These are phyloP conservation scores for Cecidostiba fungosa DNA, from an alignment of 2,888 invertebrate species.

Conservation along the genomic window DNA sequence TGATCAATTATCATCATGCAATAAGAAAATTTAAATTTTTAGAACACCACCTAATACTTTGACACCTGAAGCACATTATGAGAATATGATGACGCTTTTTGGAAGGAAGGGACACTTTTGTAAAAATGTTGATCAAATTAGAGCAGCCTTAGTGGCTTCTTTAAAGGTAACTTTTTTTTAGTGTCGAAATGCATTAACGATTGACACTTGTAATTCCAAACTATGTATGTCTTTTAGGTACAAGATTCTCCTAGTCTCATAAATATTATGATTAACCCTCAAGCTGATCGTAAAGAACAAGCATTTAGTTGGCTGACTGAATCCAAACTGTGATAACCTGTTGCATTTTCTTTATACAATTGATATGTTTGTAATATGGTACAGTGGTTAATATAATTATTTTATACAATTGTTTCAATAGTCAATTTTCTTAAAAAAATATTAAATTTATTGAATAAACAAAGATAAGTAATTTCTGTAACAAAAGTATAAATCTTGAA, in stretches of 20 bases:
- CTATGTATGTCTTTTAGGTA: slow-evolving; percentile 76
- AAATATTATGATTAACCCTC: slow-evolving; percentile 94
- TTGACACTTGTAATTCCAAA: slow-evolving; percentile 19
- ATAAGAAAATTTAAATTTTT: slow-evolving; percentile 67
- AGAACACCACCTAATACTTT: slow-evolving; percentile 94
- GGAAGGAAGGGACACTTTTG: slow-evolving; percentile 91
- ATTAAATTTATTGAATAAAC: slow-evolving; percentile 12
- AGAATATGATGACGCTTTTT: slow-evolving; percentile 94
- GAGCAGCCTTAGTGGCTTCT: slow-evolving; percentile 85
- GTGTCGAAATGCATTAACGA: slow-evolving; percentile 63
- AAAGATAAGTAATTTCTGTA: slow-evolving; percentile 20
- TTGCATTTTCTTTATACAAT: slow-evolving; percentile 28
- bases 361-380: slow-evolving; percentile 1
- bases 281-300: slow-evolving; percentile 94
- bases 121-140: slow-evolving; percentile 88
- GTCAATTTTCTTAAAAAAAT: slow-evolving; percentile 16
- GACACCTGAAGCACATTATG: slow-evolving; percentile 90
- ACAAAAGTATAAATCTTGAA: slow-evolving; percentile 36
- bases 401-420: slow-evolving; percentile 42
- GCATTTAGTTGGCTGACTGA: slow-evolving; percentile 95
- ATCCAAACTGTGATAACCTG: slow-evolving; percentile 87
- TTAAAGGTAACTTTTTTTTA: slow-evolving; percentile 80
- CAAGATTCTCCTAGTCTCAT: slow-evolving; percentile 91
- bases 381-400: neutral
- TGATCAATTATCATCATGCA: neutral